Percentiles rank a stretch among this genome's conserved stretches.
phyloP scores from a whole-genome alignment of 2,888 invertebrate species.

The Xanthia icteritia region DNA sequence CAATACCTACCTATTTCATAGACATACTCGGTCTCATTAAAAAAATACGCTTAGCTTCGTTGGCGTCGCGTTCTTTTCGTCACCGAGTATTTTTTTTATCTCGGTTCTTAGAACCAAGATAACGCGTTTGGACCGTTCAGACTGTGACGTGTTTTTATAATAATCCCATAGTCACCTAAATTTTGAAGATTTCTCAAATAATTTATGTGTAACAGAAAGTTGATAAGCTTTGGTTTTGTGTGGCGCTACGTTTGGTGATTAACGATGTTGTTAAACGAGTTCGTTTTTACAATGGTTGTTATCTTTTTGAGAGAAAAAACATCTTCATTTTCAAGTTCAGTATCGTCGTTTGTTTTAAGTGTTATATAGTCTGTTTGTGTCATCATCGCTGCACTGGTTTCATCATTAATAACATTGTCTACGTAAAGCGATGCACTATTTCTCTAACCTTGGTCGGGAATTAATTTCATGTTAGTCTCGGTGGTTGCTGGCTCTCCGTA shows the following conservation, averaged over 20 bases:
- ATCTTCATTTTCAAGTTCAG: conserved; percentile 61
- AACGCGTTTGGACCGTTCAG: conserved; percentile 72
- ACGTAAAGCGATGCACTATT: conserved; percentile 75
- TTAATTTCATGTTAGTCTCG: conserved; percentile 78
- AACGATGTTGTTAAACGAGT: conserved; percentile 69
- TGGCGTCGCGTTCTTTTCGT: conserved; percentile 71
- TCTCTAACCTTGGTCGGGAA: conserved; percentile 75
- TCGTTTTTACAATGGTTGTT: conserved; percentile 67
- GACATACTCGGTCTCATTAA: conserved; percentile 68
- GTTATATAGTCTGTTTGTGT: conserved; percentile 61
- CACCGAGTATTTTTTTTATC: conserved; percentile 77
- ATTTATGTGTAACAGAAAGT: conserved; percentile 71
- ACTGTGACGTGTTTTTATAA: conserved; percentile 76
- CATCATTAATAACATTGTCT: conserved; percentile 73
- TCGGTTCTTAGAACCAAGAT: conserved; percentile 79
- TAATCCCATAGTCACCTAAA: conserved; percentile 74
- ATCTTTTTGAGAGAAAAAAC: conserved; percentile 66
- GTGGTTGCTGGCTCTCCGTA: conserved; percentile 75
- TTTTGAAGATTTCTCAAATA: conserved; percentile 69
- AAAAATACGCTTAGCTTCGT: conserved; percentile 66
- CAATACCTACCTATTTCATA: conserved; percentile 55
- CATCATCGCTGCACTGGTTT: conserved; percentile 65
- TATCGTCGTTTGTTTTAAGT: conserved; percentile 54
- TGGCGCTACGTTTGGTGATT: conserved; percentile 67
- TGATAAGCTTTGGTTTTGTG: conserved; percentile 72